Evolutionary conservation across 2,113 vertebrate genomes (phyloP), one percentile per base, ranked within the genome.

Genomic region (Scomber scombrus): DNA sequence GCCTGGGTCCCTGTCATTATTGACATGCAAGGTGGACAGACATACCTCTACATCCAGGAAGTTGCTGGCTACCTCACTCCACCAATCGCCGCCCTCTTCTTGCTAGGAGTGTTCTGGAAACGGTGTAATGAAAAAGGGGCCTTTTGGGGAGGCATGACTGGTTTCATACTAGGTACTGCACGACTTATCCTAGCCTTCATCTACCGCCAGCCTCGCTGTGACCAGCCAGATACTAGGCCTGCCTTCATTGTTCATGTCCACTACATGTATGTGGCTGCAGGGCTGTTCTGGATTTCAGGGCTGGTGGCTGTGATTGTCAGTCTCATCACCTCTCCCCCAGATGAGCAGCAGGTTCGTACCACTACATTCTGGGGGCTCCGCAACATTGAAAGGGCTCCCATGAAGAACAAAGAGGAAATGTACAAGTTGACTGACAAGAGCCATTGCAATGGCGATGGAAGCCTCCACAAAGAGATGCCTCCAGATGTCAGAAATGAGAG

Each of bases 1-100:
- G 97, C 97, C 13, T 99, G 98, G 98, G 97, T 99, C 51, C 98
- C 98, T 1, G 97, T 98, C 81, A 98, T 99, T 23, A 96, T 99
- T 87, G 96, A 99, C 90, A 99, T 99, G 98, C 98, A 99, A 92
- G 97, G 98, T 13, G 98, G 98, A 43, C 98, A 99, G 93, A 99
- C 98, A 92, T 99, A 99, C 89, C 95, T 99, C 45, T 99, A 99
- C 87, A 99, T 99, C 85, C 98, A 99, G 92, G 98, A 99, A 93
- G 96, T 99, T 2, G 97, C 98, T 0, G 97, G 97, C 77, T 99
- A 99, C 84, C 94, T 99, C 78, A 99, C 97, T 0, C 98, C 98
- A 15, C 98, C 98, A 0, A 96, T 99, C 23, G 98, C 98, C 0
- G 97, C 97, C 58, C 95, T 99, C 5, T 99, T 99, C 88, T 94